Evolutionary conservation across 2,888 invertebrate genomes (phyloP).

Genomic region (Acronicta psi): DNA sequence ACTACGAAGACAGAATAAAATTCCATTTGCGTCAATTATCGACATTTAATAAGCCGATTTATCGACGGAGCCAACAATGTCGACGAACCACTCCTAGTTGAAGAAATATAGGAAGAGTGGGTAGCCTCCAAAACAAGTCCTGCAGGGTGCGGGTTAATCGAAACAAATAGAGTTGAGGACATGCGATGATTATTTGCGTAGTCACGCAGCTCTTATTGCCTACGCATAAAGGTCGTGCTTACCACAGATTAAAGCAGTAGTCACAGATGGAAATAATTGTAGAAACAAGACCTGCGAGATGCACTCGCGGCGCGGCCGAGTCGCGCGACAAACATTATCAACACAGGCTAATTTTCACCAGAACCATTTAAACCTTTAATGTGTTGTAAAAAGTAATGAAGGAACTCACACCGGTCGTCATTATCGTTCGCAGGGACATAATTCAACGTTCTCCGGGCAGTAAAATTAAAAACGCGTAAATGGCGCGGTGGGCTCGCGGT

Average conservation of each 20-base stretch:
- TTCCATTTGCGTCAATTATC: slow-evolving; percentile 69
- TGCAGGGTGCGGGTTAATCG: slow-evolving; percentile 32
- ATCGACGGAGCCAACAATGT: slow-evolving; percentile 39
- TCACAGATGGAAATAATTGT: slow-evolving; percentile 24
- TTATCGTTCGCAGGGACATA: slow-evolving; percentile 75
- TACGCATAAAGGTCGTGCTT: slow-evolving; percentile 35
- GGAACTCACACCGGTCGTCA: slow-evolving; percentile 73
- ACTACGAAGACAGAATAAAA: slow-evolving; percentile 52
- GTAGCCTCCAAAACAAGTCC: slow-evolving; percentile 53
- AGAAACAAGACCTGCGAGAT: slow-evolving; percentile 4
- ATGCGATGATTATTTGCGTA: slow-evolving; percentile 39
- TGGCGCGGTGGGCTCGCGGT: slow-evolving; percentile 70
- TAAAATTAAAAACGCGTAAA: slow-evolving; percentile 87
- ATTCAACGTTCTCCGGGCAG: slow-evolving; percentile 76
- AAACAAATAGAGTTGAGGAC: slow-evolving; percentile 51
- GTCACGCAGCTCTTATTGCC: slow-evolving; percentile 33
- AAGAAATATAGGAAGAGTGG: slow-evolving; percentile 58
- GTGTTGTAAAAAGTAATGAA: slow-evolving; percentile 83
- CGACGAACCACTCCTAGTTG: slow-evolving; percentile 53
- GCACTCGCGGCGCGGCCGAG: slow-evolving; percentile 8
- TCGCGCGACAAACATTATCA: slow-evolving; percentile 23
- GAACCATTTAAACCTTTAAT: slow-evolving; percentile 73
- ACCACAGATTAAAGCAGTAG: slow-evolving; percentile 23
- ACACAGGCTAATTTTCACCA: slow-evolving; percentile 46
- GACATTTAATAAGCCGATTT: slow-evolving; percentile 66